Evolutionary conservation across 1,140 invertebrate species (phyloP), one percentile per base, ranked within the genome.

Genomic region (Sinella curviseta): DNA sequence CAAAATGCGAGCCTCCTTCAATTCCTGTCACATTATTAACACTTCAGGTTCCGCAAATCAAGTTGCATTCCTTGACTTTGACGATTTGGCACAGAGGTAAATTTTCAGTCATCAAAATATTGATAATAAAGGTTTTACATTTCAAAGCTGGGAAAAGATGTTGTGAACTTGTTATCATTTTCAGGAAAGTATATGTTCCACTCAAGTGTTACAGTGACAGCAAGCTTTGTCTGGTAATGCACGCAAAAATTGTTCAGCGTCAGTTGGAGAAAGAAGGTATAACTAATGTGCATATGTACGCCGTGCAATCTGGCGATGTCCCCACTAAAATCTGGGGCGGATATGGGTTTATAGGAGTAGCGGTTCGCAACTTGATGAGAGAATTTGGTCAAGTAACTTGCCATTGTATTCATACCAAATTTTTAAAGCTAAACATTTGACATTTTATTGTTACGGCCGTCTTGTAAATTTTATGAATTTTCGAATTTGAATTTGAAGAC

Each of bases 271-370:
- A 88, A 84, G 85, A 89, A n/a, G 87, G 90, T 75, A 87, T 90
- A 1, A 84, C 87, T 3, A 86, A 87, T 70, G 90, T 97, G 0
- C 90, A 91, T 85, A 88, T 91, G 0, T 92, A 92, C 85, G 90
- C 92, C 0, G 91, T 96, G 14, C 95, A 97, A 89, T 95, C 95
- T 12, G 95, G 95, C 20, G 88, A 97, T 57, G 94, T 97, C 0
- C 90, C 93, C 85, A 95, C 95, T 0, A 92, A 93, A 80, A 86
- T 97, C 34, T 96, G 24, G 31, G 8, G 57, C 8, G 16, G 24
- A 65, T 26, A 65, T 26, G 57, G 57, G 24, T 12, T 17, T 12
- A 65, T n/a, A 17, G 16, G 24, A 26, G 26, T n/a, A 17, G 8
- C 24, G 3, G 8, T 26, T 65, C 26, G 57, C 14, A 4, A 4